Conservation (phyloP, 2,797 vertebrate species). For the Tokudaia muenninki region DNA sequence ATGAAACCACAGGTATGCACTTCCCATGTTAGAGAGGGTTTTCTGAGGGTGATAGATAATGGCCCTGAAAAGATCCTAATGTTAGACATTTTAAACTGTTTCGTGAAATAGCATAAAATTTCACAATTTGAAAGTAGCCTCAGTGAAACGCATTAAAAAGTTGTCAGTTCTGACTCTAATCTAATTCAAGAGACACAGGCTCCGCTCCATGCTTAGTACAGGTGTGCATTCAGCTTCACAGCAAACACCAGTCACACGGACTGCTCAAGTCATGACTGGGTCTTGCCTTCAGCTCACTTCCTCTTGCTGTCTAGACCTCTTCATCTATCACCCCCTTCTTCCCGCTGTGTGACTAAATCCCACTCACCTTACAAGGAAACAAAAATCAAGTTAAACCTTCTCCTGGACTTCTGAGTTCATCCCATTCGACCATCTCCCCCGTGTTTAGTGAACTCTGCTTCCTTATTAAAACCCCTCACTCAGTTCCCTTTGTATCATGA, state of each 20-base stretch:
- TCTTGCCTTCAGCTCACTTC: neutral
- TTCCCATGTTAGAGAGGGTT: neutral
- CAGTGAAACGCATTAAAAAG: neutral
- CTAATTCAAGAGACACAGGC: neutral
- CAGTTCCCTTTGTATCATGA: neutral
- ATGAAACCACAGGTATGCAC: neutral
- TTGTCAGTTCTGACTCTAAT: neutral
- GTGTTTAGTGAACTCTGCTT: neutral
- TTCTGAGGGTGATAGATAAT: neutral
- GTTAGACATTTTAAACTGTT: neutral
- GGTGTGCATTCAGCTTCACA: neutral
- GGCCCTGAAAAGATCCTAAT: neutral
- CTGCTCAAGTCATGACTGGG: slow-evolving; percentile 8
- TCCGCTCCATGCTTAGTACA: neutral
- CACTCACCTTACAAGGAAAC: neutral
- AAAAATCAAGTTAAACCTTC: neutral
- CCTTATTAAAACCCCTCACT: neutral
- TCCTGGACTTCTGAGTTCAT: neutral
- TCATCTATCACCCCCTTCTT: neutral
- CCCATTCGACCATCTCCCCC: neutral
- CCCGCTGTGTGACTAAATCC: neutral
- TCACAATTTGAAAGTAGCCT: slow-evolving; percentile 1
- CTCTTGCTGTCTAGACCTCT: neutral
- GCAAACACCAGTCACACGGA: neutral
- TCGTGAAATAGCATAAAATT: neutral